These are phyloP conservation scores for Macropis europaea DNA, from an alignment of 2,888 invertebrate species.

Conservation along the genomic window DNA sequence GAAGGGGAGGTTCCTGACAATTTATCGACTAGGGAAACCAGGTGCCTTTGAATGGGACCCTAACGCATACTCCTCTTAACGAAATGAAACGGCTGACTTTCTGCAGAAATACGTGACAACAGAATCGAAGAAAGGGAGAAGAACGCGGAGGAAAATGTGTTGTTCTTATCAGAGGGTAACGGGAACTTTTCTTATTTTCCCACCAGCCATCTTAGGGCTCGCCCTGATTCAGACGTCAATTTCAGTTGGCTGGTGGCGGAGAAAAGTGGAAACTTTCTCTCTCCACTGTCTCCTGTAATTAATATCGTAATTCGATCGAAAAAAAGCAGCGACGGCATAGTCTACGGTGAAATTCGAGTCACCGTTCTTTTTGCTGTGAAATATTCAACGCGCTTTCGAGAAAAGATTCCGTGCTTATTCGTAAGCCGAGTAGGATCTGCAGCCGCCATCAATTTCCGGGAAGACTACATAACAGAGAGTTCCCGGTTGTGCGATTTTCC, in stretches of 20 bases:
- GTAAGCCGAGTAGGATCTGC: not conserved
- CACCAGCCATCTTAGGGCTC: constrained; percentile 31
- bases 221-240: constrained; percentile 41
- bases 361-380: not conserved
- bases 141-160: constrained; percentile 19
- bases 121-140: not conserved
- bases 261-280: not conserved
- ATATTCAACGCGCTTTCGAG: not conserved
- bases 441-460: not conserved
- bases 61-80: constrained; percentile 54
- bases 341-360: too few relatives aligned
- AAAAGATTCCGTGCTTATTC: not conserved
- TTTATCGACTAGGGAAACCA: constrained; percentile 70
- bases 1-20: constrained; percentile 38
- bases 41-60: constrained; percentile 63
- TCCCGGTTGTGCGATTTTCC: not conserved
- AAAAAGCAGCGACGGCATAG: too few relatives aligned
- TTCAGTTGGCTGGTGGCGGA: constrained; percentile 23
- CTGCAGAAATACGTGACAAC: constrained; percentile 20
- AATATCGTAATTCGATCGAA: too few relatives aligned
- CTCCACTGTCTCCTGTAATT: not conserved
- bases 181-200: constrained; percentile 60
- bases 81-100: constrained; percentile 63
- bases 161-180: constrained; percentile 47
- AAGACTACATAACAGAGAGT: constrained; percentile 1